Conservation (phyloP, 2,797 vertebrate species). For the Spinus olivaceus region DNA sequence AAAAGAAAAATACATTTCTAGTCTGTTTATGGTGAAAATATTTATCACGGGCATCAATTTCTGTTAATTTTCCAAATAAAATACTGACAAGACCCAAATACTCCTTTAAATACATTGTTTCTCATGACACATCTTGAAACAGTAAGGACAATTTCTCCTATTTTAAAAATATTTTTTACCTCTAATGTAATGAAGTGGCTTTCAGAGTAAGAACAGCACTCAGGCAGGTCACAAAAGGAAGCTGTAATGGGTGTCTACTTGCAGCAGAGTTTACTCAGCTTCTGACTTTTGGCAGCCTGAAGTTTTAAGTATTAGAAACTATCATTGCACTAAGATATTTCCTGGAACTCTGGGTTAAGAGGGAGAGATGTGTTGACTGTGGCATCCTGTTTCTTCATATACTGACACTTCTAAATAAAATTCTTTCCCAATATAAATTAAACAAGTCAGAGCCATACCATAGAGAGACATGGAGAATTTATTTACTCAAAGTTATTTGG, state of each 20-base stretch:
- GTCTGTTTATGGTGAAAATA: not conserved
- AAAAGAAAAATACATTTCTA: not conserved
- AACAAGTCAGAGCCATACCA: not conserved
- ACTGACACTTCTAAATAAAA: not conserved
- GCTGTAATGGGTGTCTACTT: not conserved
- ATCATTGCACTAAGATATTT: not conserved
- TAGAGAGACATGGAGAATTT: not conserved
- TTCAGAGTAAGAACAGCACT: not conserved
- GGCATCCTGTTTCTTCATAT: not conserved
- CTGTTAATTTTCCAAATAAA: not conserved
- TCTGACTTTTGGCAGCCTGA: not conserved
- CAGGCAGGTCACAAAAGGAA: not conserved
- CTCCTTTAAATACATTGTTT: not conserved
- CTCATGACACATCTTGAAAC: rapidly evolving
- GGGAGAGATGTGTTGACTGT: rapidly evolving
- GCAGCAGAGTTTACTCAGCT: not conserved
- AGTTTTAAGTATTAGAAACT: not conserved
- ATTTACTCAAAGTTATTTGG: not conserved
- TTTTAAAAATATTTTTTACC: not conserved
- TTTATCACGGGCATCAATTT: not conserved
- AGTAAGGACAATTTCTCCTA: not conserved
- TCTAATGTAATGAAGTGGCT: not conserved
- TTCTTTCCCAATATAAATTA: not conserved
- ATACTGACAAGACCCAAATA: not conserved
- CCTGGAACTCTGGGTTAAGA: not conserved